A percentile compares a stretch with the other conserved stretches of the same genome.
Conservation (phyloP, 2,888 invertebrate genomes). For the Elmis aenea region DNA sequence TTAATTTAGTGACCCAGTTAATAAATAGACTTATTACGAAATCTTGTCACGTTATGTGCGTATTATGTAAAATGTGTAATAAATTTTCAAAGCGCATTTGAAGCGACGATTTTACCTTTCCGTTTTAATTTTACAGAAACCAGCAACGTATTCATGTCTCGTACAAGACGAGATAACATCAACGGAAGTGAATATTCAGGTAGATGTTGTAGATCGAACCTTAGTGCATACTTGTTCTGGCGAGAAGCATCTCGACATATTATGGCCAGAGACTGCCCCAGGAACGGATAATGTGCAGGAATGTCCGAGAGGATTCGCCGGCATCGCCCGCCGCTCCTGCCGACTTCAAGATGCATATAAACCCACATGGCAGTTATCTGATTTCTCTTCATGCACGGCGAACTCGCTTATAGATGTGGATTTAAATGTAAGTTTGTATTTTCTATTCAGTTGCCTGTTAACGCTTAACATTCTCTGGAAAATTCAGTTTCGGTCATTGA, state of each 20-base stretch:
- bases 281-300: conserved; percentile 64
- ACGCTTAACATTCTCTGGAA: no score
- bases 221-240: conserved; percentile 54
- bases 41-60: not conserved
- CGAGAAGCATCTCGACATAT: conserved; percentile 54
- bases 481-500: no score
- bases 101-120: no score
- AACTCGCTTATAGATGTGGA: conserved; percentile 60
- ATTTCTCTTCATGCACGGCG: conserved; percentile 69
- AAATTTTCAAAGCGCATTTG: no score
- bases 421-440: conserved; percentile 54
- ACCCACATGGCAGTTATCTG: conserved; percentile 70
- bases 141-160: conserved; percentile 71
- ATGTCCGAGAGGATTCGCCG: conserved; percentile 54
- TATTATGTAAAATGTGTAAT: not conserved
- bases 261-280: conserved; percentile 67
- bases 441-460: conserved; percentile 2
- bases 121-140: conserved; percentile 54
- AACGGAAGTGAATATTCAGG: conserved; percentile 59
- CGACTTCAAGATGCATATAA: conserved; percentile 57
- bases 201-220: conserved; percentile 58
- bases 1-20: no score
- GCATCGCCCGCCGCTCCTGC: conserved; percentile 53
- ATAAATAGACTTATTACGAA: not conserved
- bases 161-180: conserved; percentile 48